Conservation (phyloP, 2,888 invertebrate genomes). For the Agrochola litura region DNA sequence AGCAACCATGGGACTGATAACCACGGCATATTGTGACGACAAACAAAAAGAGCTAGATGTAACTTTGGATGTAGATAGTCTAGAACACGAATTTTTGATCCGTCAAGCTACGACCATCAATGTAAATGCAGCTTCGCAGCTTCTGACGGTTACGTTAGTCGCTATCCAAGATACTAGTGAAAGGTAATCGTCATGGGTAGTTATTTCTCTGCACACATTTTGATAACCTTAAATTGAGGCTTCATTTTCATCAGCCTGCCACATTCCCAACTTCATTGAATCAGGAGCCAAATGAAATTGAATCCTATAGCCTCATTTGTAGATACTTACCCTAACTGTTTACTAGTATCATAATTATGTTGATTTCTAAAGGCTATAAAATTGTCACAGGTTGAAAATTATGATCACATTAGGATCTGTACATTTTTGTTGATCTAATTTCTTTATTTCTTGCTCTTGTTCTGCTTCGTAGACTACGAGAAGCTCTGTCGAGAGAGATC, state of each 20-base stretch:
- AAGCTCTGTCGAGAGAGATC: conserved; percentile 84
- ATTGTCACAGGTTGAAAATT: background rate
- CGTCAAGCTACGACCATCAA: conserved; percentile 89
- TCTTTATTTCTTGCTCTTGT: background rate
- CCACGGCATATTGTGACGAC: conserved; percentile 78
- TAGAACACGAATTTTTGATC: conserved; percentile 89
- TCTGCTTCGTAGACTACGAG: conserved; percentile 78
- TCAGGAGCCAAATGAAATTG: background rate
- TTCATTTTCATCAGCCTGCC: background rate
- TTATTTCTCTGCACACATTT: conserved; percentile 17
- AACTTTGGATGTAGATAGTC: conserved; percentile 75
- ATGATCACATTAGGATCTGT: background rate
- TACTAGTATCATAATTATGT: background rate
- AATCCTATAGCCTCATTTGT: background rate
- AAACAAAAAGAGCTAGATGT: conserved; percentile 71
- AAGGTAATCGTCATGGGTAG: conserved; percentile 75
- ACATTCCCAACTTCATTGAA: background rate
- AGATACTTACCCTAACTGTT: background rate
- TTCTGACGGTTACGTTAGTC: conserved; percentile 89
- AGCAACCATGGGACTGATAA: conserved; percentile 77
- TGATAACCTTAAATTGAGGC: background rate
- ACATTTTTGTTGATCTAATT: background rate
- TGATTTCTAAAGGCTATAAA: background rate
- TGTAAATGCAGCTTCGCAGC: conserved; percentile 89
- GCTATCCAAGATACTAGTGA: conserved; percentile 90